phyloP scores from a whole-genome alignment of 2,797 vertebrate genomes.

The Leontocebus nigricollis region DNA sequence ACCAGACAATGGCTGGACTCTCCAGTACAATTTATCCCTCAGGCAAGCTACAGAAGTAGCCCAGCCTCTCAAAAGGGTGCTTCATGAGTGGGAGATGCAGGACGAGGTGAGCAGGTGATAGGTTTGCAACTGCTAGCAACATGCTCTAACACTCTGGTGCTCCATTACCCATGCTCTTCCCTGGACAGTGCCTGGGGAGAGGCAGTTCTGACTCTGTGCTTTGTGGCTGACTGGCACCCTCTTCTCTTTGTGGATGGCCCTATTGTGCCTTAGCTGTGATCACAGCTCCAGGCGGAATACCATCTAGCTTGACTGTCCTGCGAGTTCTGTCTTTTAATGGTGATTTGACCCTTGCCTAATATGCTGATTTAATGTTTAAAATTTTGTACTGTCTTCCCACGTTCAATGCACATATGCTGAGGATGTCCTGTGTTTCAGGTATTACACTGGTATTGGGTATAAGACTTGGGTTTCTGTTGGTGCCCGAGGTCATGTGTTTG shows the following conservation, averaged over 20 bases:
- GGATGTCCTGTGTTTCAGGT: background rate
- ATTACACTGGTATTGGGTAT: no score
- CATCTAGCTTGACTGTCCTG: background rate
- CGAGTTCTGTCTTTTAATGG: background rate
- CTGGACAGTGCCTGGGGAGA: background rate
- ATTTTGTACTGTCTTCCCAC: background rate
- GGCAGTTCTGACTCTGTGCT: background rate
- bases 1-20: background rate
- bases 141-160: background rate
- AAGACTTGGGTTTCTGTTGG: background rate
- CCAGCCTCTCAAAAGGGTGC: background rate
- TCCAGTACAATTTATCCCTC: background rate
- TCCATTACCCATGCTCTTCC: background rate
- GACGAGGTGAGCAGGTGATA: fast-evolving
- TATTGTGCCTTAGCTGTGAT: background rate
- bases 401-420: background rate
- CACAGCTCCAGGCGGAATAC: background rate
- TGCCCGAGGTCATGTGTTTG: background rate
- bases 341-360: background rate
- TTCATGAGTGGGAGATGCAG: background rate
- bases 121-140: background rate
- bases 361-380: background rate
- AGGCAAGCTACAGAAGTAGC: background rate
- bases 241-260: background rate
- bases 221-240: background rate